phyloP scores from a whole-genome alignment of 2,888 invertebrate genomes.

The Synergus umbraculus region DNA sequence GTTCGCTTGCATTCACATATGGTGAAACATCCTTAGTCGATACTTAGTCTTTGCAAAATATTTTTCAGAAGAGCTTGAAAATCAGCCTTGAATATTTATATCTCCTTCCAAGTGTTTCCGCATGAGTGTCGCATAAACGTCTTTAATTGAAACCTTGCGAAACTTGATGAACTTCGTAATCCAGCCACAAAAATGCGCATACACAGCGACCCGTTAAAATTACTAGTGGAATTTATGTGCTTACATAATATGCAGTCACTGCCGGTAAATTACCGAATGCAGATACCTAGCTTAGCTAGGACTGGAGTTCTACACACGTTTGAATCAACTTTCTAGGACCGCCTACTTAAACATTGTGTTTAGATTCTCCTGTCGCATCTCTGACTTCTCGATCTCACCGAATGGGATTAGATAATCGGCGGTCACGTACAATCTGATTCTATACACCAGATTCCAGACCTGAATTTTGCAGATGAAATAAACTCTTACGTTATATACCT shows the following conservation, averaged over 20 bases:
- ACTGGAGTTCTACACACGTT: constrained; percentile 54
- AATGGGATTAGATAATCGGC: constrained; percentile 38
- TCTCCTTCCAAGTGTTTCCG: not conserved
- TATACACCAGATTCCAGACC: not conserved
- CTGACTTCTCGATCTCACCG: constrained; percentile 23
- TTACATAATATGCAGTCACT: constrained; percentile 36
- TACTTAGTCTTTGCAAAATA: no score
- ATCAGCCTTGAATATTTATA: not conserved
- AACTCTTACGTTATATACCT: not conserved
- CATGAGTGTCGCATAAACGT: not conserved
- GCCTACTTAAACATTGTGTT: constrained; percentile 60
- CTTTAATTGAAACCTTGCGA: not conserved
- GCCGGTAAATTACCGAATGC: constrained; percentile 58
- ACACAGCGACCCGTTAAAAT: constrained; percentile 38
- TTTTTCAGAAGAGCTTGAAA: no score
- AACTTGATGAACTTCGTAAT: constrained; percentile 21
- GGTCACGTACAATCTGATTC: constrained; percentile 13
- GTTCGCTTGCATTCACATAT: not conserved
- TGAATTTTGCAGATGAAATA: not conserved
- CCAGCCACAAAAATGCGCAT: not conserved
- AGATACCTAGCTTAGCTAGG: constrained; percentile 48
- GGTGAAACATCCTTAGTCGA: constrained; percentile 19
- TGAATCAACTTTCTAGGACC: constrained; percentile 62
- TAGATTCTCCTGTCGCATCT: constrained; percentile 43
- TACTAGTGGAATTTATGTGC: constrained; percentile 39